Percentiles rank a stretch among this genome's conserved stretches.
These are phyloP conservation scores for Zaprionus vittiger DNA, from an alignment of 1,140 invertebrate genomes.

Conservation along the genomic window DNA sequence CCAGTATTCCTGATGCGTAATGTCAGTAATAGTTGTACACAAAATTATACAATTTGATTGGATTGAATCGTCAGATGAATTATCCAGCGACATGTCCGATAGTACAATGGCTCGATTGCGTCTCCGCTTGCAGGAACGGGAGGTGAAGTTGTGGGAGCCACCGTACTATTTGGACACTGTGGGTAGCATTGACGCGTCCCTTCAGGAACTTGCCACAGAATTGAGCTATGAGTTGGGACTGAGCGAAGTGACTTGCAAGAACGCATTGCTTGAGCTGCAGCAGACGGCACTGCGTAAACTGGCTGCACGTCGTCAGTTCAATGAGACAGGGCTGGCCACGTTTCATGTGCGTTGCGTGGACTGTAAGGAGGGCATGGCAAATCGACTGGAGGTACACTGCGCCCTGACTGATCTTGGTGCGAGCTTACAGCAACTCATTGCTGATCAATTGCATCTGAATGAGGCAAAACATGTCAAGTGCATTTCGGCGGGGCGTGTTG, in stretches of 20 bases:
- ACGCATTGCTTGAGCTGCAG: slow-evolving; percentile 87
- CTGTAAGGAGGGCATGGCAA: slow-evolving; percentile 49
- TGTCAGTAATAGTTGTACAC: not conserved
- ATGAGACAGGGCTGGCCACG: slow-evolving; percentile 86
- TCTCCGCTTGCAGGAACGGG: slow-evolving; percentile 36
- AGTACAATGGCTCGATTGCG: slow-evolving; percentile 51
- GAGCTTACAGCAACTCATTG: slow-evolving; percentile 86
- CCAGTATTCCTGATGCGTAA: not conserved
- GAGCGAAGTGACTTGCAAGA: slow-evolving; percentile 84
- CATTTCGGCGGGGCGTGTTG: slow-evolving; percentile 88
- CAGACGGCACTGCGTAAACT: slow-evolving; percentile 88
- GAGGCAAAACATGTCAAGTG: slow-evolving; percentile 86
- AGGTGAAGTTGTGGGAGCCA: slow-evolving; percentile 89
- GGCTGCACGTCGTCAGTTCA: slow-evolving; percentile 86
- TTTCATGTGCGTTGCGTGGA: slow-evolving; percentile 73
- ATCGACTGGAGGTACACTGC: slow-evolving; percentile 65
- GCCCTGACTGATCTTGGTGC: slow-evolving; percentile 80
- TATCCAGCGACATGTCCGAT: slow-evolving; percentile 50
- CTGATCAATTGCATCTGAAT: slow-evolving; percentile 82
- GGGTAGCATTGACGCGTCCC: slow-evolving; percentile 80
- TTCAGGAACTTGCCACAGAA: slow-evolving; percentile 86
- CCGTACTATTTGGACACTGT: slow-evolving; percentile 87
- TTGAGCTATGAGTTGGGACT: slow-evolving; percentile 86
- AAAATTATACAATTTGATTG: slow-evolving; percentile 8
- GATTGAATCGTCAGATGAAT: not conserved